Percentiles rank a stretch among this genome's conserved stretches.
phyloP scores from a whole-genome alignment of 1,140 invertebrate species.

The Drosophila prosaltans region DNA sequence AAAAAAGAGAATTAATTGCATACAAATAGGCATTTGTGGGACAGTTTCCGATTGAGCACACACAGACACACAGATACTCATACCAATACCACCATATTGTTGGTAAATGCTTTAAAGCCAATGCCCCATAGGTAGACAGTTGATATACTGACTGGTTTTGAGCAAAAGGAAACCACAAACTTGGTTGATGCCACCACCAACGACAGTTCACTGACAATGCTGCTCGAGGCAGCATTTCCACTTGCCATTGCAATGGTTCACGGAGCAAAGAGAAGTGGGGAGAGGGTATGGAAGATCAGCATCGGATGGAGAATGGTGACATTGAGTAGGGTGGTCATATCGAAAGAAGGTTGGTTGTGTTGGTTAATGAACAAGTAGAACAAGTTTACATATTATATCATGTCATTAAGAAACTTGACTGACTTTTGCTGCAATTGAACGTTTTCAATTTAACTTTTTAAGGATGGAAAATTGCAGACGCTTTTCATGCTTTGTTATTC shows the following conservation, averaged over 20 bases:
- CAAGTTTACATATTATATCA: no score
- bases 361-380: no score
- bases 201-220: background rate
- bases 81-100: background rate
- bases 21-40: constrained; percentile 64
- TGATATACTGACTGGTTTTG: constrained; percentile 1
- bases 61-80: background rate
- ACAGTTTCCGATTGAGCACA: constrained; percentile 19
- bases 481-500: no score
- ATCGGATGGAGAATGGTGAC: no score
- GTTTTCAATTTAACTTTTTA: no score
- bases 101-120: background rate
- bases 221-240: constrained; percentile 1
- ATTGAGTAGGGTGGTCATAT: no score
- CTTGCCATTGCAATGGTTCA: background rate
- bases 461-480: no score
- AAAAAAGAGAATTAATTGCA: constrained; percentile 68
- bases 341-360: no score
- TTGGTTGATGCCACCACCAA: background rate
- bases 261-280: background rate
- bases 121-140: background rate
- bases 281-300: background rate
- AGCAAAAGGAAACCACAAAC: background rate
- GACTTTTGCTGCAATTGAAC: no score
- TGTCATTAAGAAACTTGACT: no score